Conservation (phyloP, 2,797 vertebrate species). For the Cirrhinus mrigala region DNA sequence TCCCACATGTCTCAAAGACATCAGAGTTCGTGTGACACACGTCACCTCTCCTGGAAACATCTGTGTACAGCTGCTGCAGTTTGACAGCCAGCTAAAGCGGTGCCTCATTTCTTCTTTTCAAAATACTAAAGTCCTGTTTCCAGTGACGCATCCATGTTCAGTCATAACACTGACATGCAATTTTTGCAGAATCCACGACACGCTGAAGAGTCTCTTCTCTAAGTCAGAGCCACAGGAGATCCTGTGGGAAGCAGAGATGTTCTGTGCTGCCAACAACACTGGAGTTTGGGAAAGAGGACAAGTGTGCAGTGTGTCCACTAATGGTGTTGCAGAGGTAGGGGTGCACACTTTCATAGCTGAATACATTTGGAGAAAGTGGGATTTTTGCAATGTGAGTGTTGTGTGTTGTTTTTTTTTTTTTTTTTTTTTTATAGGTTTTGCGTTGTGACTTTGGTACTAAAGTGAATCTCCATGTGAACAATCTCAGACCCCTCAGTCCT, state of each 20-base stretch:
- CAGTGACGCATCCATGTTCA: neutral
- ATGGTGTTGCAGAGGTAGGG: conserved; percentile 81
- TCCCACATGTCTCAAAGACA: conserved; percentile 67
- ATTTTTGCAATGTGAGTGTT: neutral
- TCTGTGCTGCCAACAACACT: conserved; percentile 82
- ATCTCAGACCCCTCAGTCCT: conserved; percentile 81
- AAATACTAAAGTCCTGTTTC: neutral
- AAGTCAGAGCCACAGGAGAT: conserved; percentile 70
- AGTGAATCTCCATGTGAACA: conserved; percentile 73
- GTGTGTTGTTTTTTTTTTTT: neutral
- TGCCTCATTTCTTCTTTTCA: conserved; percentile 63
- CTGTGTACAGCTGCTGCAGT: conserved; percentile 80
- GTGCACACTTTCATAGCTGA: neutral
- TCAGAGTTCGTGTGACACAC: conserved; percentile 83
- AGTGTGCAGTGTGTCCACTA: conserved; percentile 76
- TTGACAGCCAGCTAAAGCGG: conserved; percentile 82
- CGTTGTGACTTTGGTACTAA: conserved; percentile 87
- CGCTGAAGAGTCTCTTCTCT: conserved; percentile 77
- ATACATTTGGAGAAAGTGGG: neutral
- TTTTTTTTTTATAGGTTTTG: conserved; percentile 77
- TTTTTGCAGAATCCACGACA: conserved; percentile 81
- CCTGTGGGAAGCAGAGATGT: conserved; percentile 82
- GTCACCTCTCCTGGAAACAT: conserved; percentile 89
- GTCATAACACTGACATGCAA: neutral
- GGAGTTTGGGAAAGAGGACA: conserved; percentile 87